These are phyloP conservation scores for Alectura lathami DNA, from an alignment of 2,113 vertebrate species.

Conservation along the genomic window DNA sequence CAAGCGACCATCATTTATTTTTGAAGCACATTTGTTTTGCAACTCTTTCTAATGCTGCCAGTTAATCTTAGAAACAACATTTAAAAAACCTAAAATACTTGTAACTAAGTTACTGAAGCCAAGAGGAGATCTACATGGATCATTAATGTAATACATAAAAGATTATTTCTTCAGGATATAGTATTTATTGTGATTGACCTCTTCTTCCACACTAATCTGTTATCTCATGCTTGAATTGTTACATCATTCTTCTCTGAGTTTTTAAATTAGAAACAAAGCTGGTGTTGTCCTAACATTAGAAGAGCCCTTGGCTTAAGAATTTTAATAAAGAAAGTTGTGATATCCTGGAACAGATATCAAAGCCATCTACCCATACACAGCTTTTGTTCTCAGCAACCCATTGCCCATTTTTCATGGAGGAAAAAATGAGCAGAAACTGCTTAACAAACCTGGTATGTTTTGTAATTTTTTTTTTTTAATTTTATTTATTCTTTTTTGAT, in stretches of 20 bases:
- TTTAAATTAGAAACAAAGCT: constrained; percentile 23
- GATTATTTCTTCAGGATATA: neutral
- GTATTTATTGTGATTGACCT: neutral
- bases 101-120: constrained; percentile 3
- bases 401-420: neutral
- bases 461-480: too few species aligned
- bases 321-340: neutral
- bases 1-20: neutral
- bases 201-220: neutral
- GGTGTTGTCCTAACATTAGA: neutral
- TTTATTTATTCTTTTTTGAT: neutral
- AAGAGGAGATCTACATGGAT: constrained; percentile 16
- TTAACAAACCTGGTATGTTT: neutral
- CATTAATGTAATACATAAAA: constrained; percentile 30
- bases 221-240: neutral
- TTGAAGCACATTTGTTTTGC: constrained; percentile 59
- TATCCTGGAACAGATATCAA: neutral
- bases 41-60: constrained; percentile 31
- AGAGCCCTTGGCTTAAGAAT: neutral
- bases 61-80: neutral
- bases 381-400: neutral
- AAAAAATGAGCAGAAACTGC: neutral
- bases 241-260: neutral
- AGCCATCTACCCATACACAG: fast-evolving
- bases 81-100: constrained; percentile 40